phyloP scores from a whole-genome alignment of 2,113 vertebrate genomes.

The Plotosus lineatus region DNA sequence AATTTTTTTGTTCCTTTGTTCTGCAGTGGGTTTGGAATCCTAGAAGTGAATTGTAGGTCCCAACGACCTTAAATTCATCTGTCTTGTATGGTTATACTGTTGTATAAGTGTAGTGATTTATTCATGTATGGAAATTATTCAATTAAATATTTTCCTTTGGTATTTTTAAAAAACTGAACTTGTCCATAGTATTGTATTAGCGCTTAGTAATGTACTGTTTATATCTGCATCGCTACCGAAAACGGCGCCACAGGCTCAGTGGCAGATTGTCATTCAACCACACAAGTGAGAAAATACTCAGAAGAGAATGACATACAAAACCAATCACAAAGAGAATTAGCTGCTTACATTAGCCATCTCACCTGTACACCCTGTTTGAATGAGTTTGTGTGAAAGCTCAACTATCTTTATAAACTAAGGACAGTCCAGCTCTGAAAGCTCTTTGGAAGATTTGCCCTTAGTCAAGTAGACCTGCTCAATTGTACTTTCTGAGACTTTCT shows the following conservation, averaged over 20 bases:
- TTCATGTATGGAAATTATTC: not conserved
- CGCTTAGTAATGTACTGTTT: conserved; percentile 38
- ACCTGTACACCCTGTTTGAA: not conserved
- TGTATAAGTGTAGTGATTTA: not conserved
- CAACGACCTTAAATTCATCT: not conserved
- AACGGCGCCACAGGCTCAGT: conserved; percentile 11
- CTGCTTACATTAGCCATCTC: not conserved
- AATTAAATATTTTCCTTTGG: not conserved
- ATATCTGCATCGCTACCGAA: conserved; percentile 45
- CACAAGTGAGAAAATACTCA: not conserved
- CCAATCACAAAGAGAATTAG: conserved; percentile 31
- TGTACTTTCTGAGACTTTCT: not conserved
- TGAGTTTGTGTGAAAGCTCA: not conserved
- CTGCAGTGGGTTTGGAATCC: not conserved
- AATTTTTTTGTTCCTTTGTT: not conserved
- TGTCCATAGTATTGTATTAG: not conserved
- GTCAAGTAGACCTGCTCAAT: not conserved
- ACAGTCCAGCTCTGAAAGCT: not conserved
- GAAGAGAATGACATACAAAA: conserved; percentile 25
- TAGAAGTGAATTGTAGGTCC: not conserved
- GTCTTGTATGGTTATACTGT: not conserved
- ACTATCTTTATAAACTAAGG: not conserved
- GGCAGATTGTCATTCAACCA: conserved; percentile 15
- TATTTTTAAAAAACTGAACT: not conserved
- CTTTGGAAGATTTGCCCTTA: not conserved